Evolutionary conservation across 35 echinoderm and acorn worm species (phyloP), one percentile per base, ranked within the genome.

Genomic region (Diadema setosum): DNA sequence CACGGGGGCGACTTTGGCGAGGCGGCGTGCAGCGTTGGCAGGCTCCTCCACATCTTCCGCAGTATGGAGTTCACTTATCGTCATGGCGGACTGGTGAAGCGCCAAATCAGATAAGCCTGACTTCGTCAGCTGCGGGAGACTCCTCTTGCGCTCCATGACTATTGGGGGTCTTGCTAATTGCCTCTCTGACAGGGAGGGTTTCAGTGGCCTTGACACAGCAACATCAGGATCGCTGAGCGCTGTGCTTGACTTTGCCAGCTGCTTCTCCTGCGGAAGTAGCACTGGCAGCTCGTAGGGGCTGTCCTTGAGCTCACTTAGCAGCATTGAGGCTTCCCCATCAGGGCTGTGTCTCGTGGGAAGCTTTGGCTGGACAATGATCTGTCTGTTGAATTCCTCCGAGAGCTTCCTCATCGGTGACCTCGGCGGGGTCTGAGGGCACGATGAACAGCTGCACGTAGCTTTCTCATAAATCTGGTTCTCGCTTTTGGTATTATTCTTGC

Each of bases 321-420:
- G 9, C 73, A 78, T 9, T 44, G 73, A 20, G 0, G 73, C 73
- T 21, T 78, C 35, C 2, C 73, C 73, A 44, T 78, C 73, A 44
- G 73, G 73, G 37, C 73, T 78, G 27, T 36, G 37, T 78, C 73
- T 78, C 40, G 39, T 78, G 34, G 73, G 73, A 34, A 78, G 40
- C 35, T 78, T 44, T 25, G 73, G 73, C 40, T 39, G 35, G 7
- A 44, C 73, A 44, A 78, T 78, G 34, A 78, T 78, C 14, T 44
- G 33, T 0, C 37, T 33, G 34, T 26, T 42, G 73, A 78, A 78
- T 24, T 78, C 73, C 9, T 78, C 73, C 29, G 73, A 78, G 14
- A 78, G 73, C 44, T 44, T 78, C 73, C 40, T 78, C 35, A 78
- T 78, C 9, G 73, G 73, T n/a, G 73, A 78, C 24, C 73, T 39